Evolutionary conservation across 2,113 vertebrate species (phyloP), one percentile per base, ranked within the genome.

Genomic region (Archocentrus centrarchus): DNA sequence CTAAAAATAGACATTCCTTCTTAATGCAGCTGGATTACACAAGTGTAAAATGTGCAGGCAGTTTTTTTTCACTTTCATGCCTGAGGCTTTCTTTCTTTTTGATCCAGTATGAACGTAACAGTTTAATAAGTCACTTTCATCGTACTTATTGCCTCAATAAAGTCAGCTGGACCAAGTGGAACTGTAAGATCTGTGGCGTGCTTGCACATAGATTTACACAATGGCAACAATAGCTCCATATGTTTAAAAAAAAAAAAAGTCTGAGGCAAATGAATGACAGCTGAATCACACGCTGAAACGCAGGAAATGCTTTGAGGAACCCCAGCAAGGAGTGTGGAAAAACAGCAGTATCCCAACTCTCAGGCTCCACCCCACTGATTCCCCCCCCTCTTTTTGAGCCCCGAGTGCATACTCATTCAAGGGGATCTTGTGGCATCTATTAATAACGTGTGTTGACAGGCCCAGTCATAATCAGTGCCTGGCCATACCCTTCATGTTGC

Each of bases 391-490:
- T 44, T 47, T 55, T 3, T 24, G 61, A 75, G 63, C 63, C 87
- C 79, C 41, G 44, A 4, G 47, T 86, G 63, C 80, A 75, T 58
- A 76, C 73, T 80, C 63, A 82, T 89, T 84, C 30, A 47, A 86
- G 81, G 81, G 79, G 20, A 79, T 70, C 82, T 80, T 1, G 82
- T 82, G 84, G 87, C 83, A 60, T 77, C 89, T 95, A 92, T 95
- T 93, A 93, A 94, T 94, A 93, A 58, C 83, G 59, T 39, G 83
- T 87, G 94, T 75, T 77, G 92, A 94, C 92, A 94, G 89, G 84
- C 35, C 86, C 70, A 85, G 79, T 92, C 93, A 91, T 83, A 81
- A 63, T 87, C 88, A 80, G 32, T 88, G 83, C 32, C 62, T 66
- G 70, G 35, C 68, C 44, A 3, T 79, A 82, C 80, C 84, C 90